Evolutionary conservation across 2,888 invertebrate species (phyloP), one percentile per base, ranked within the genome.

Genomic region (Cistogaster globosa): DNA sequence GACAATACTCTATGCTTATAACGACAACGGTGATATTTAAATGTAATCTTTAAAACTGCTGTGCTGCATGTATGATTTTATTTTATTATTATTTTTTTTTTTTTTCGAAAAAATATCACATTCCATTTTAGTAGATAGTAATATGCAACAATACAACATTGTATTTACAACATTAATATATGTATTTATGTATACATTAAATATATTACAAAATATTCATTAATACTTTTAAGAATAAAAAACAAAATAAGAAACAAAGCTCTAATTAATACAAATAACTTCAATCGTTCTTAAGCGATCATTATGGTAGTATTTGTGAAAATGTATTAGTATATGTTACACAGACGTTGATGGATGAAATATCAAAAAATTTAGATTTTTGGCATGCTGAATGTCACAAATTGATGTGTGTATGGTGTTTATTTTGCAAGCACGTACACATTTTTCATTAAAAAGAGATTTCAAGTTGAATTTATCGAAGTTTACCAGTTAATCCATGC

Each of bases 61-160:
- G 32, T 6, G 32, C 6, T 77, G 76, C 67, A 77, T 67, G 76
- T 36, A 45, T 3, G 18, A 20, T 16, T 63, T 65, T 63, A 42
- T 55, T 42, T n/a, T 38, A 45, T 45, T 12, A 11, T 18, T 74
- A 53, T 38, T 9, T 9, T 38, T 38, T 6, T 2, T 4, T 32
- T 32, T 32, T 2, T 32, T 32, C 6, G 20, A 14, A 42, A n/a
- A 38, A 55, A n/a, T n/a, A 53, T 62, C 26, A 69, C 69, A 69
- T 62, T 78, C 53, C 69, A 62, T 78, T 78, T 78, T 53, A 53
- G 9, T 69, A 6, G 20, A 36, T 14, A n/a, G 53, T 42, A 63
- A 45, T 55, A 75, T 74, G 74, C 74, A 74, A 53, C 48, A 45
- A 20, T 48, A 57, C 8, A 18, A 65, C 42, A 55, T 63, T 55